Evolutionary conservation across 2,888 invertebrate species (phyloP).

Genomic region (Thera obeliscata): DNA sequence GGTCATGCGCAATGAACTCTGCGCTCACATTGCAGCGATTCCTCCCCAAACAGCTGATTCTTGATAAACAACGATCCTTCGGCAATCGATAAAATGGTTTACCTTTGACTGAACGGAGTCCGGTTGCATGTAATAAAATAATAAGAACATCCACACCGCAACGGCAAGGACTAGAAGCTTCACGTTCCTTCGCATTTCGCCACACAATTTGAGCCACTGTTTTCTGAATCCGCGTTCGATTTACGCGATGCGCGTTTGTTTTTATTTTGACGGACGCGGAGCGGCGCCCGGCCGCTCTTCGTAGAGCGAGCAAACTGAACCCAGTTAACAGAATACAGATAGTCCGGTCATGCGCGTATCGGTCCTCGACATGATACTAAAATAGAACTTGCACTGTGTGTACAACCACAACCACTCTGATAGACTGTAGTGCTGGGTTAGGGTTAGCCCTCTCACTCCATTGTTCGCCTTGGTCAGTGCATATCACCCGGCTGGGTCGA

Average conservation of each 20-base stretch:
- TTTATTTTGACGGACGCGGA: slow-evolving; percentile 48
- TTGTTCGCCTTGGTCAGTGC: slow-evolving; percentile 47
- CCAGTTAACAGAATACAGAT: slow-evolving; percentile 52
- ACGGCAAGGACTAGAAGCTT: slow-evolving; percentile 75
- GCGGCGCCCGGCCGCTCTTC: slow-evolving; percentile 81
- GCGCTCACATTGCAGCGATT: slow-evolving; percentile 49
- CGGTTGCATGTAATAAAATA: slow-evolving; percentile 79
- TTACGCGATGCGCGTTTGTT: slow-evolving; percentile 52
- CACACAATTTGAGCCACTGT: slow-evolving; percentile 47
- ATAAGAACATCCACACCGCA: slow-evolving; percentile 76
- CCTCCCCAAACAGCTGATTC: slow-evolving; percentile 64
- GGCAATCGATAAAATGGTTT: slow-evolving; percentile 37
- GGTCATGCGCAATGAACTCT: slow-evolving; percentile 69
- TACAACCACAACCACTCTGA: slow-evolving; percentile 18
- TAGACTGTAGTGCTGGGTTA: slow-evolving; percentile 43
- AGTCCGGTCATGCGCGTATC: slow-evolving; percentile 76
- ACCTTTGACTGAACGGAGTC: slow-evolving; percentile 74
- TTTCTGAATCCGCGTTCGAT: slow-evolving; percentile 41
- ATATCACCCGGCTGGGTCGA: slow-evolving; percentile 14
- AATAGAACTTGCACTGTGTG: slow-evolving; percentile 64
- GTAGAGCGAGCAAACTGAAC: slow-evolving; percentile 71
- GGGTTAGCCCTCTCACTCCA: slow-evolving; percentile 51
- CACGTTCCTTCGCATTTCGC: slow-evolving; percentile 74
- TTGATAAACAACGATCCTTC: slow-evolving; percentile 50
- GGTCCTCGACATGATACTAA: slow-evolving; percentile 65